A percentile compares a stretch with the other conserved stretches of the same genome.
phyloP scores from a whole-genome alignment of 2,888 invertebrate genomes.

The Tolmerus cingulatus region DNA sequence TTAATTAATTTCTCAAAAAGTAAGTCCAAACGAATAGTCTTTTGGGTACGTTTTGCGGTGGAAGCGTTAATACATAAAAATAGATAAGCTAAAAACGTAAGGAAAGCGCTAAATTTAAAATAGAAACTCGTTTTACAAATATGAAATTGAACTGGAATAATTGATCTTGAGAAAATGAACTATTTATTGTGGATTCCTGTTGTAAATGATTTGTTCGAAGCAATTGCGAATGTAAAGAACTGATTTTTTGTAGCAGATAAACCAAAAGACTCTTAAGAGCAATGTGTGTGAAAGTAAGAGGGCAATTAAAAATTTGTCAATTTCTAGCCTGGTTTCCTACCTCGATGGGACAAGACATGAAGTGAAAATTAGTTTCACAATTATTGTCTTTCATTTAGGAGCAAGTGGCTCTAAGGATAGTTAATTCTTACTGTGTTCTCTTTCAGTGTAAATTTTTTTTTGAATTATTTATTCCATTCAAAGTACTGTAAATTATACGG shows the following conservation, averaged over 20 bases:
- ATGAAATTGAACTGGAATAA: not conserved
- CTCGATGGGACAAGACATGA: not conserved
- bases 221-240: not conserved
- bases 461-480: not conserved
- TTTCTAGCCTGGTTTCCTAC: not conserved
- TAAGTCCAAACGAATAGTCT: not conserved
- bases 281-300: not conserved
- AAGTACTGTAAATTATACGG: not conserved
- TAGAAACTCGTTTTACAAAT: not conserved
- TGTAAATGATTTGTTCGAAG: not conserved
- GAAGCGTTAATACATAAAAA: not conserved
- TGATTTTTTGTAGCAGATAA: not conserved
- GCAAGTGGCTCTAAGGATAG: not conserved
- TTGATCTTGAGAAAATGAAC: not conserved
- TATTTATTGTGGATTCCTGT: not conserved
- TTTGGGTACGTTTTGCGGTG: not conserved
- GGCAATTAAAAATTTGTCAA: not conserved
- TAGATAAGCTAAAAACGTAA: not conserved
- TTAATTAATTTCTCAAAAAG: not conserved
- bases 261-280: not conserved
- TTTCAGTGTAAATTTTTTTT: not conserved
- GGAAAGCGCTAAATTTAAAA: not conserved
- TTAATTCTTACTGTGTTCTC: not conserved
- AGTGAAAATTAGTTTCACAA: not conserved
- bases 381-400: not conserved